Conservation (phyloP, 2,888 invertebrate species). For the Trichopoda pennipes region DNA sequence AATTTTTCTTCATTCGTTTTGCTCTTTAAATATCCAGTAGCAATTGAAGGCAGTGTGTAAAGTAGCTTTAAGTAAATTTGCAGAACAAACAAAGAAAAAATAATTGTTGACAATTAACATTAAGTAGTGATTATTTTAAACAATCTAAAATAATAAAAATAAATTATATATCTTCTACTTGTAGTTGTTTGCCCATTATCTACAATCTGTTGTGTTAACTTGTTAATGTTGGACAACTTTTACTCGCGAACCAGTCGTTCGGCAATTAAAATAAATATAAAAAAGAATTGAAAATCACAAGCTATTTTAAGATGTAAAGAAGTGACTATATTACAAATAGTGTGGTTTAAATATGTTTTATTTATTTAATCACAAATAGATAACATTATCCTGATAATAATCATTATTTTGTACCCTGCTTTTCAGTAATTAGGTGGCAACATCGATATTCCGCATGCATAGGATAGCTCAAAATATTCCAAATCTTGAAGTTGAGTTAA, state of each 20-base stretch:
- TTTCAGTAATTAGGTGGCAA: too few species aligned
- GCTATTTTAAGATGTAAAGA: too few species aligned
- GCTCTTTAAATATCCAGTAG: constrained; percentile 44
- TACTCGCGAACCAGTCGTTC: not conserved
- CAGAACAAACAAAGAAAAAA: constrained; percentile 1
- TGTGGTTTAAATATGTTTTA: too few species aligned
- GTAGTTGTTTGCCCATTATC: constrained; percentile 8
- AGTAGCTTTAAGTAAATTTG: constrained; percentile 44
- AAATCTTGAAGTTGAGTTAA: too few species aligned
- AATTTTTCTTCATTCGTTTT: constrained; percentile 5
- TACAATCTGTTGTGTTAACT: not conserved
- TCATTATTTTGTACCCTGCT: too few species aligned
- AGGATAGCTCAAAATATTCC: too few species aligned
- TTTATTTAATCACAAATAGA: too few species aligned
- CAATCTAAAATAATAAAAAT: constrained; percentile 52
- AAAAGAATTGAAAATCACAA: not conserved
- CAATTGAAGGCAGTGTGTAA: constrained; percentile 49
- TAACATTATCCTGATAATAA: too few species aligned
- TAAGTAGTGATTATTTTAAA: constrained; percentile 64
- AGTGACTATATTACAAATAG: too few species aligned
- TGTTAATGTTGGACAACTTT: constrained; percentile 8
- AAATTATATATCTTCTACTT: constrained; percentile 40
- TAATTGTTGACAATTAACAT: constrained; percentile 59
- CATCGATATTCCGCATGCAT: too few species aligned
- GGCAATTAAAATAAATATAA: not conserved